Evolutionary conservation across 1,140 invertebrate species (phyloP).

Genomic region (Drosophila melanica): DNA sequence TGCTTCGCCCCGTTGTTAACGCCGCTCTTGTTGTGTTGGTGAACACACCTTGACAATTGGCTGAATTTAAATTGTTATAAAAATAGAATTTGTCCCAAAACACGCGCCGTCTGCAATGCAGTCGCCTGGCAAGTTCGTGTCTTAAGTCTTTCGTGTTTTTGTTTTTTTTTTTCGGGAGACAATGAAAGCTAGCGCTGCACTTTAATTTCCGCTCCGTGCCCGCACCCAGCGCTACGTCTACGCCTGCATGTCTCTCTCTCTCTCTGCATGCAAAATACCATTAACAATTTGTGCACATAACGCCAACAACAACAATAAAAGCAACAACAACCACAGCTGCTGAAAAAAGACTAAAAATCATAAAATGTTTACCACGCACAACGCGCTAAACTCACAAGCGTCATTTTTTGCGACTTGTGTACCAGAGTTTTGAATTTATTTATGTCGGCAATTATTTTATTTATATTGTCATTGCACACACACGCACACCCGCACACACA

Average conservation of each 20-base stretch:
- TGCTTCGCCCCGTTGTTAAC: constrained; percentile 2
- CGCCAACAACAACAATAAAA: constrained; percentile 35
- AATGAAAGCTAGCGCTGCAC: constrained; percentile 75
- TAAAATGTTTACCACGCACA: constrained; percentile 72
- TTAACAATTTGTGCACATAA: constrained; percentile 73
- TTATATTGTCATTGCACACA: constrained; percentile 73
- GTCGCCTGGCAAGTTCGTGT: constrained; percentile 66
- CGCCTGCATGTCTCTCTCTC: constrained; percentile 18
- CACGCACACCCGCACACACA: constrained; percentile 2
- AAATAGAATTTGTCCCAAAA: constrained; percentile 82
- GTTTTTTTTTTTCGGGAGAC: constrained; percentile 47
- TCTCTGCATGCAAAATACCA: constrained; percentile 66
- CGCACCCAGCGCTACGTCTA: background rate
- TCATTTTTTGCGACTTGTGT: constrained; percentile 18
- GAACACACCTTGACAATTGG: constrained; percentile 79
- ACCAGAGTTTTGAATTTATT: constrained; percentile 77
- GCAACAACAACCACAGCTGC: constrained; percentile 3
- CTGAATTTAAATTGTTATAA: constrained; percentile 81
- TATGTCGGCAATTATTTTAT: constrained; percentile 83
- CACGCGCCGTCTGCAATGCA: constrained; percentile 71
- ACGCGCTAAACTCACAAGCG: constrained; percentile 22
- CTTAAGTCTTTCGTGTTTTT: constrained; percentile 75
- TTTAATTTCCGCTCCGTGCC: constrained; percentile 41
- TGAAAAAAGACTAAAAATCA: constrained; percentile 33
- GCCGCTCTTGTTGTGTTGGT: constrained; percentile 19